These are phyloP conservation scores for Eospalax fontanierii DNA, from an alignment of 2,797 vertebrate species.

Conservation along the genomic window DNA sequence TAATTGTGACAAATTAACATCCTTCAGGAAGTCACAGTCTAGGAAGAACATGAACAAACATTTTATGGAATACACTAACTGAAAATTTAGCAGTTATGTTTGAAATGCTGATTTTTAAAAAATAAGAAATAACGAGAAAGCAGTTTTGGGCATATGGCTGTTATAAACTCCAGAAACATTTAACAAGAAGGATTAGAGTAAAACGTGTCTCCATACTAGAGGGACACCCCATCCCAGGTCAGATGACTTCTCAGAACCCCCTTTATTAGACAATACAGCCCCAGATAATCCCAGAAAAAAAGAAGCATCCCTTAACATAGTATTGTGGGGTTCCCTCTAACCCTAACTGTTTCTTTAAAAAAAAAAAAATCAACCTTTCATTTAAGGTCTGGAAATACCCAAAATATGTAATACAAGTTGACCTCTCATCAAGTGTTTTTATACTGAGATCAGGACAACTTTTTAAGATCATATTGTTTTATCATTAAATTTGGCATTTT, in stretches of 20 bases:
- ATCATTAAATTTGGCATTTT: conserved; percentile 65
- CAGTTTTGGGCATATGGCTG: conserved; percentile 2
- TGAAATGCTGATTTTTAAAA: conserved; percentile 18
- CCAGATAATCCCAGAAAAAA: neutral
- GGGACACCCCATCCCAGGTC: neutral
- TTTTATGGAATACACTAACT: conserved; percentile 44
- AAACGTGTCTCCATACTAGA: conserved; percentile 20
- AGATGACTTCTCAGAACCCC: conserved; percentile 34
- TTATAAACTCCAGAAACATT: conserved; percentile 63
- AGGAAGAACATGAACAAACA: conserved; percentile 40
- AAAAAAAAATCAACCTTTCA: neutral
- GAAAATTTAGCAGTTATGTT: conserved; percentile 51
- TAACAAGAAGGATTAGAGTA: conserved; percentile 25
- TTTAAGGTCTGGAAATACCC: conserved; percentile 69
- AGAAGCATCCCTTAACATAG: neutral
- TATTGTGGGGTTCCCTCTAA: neutral
- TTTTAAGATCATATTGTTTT: conserved; percentile 65
- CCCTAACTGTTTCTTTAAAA: conserved; percentile 52
- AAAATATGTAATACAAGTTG: conserved; percentile 63
- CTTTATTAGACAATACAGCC: conserved; percentile 17
- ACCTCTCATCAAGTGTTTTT: conserved; percentile 63
- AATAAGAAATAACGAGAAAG: conserved; percentile 48
- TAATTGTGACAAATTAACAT: conserved; percentile 59
- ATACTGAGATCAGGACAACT: conserved; percentile 49
- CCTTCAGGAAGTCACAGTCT: conserved; percentile 52